Conservation (phyloP, 2,797 vertebrate genomes). For the Lateolabrax maculatus region DNA sequence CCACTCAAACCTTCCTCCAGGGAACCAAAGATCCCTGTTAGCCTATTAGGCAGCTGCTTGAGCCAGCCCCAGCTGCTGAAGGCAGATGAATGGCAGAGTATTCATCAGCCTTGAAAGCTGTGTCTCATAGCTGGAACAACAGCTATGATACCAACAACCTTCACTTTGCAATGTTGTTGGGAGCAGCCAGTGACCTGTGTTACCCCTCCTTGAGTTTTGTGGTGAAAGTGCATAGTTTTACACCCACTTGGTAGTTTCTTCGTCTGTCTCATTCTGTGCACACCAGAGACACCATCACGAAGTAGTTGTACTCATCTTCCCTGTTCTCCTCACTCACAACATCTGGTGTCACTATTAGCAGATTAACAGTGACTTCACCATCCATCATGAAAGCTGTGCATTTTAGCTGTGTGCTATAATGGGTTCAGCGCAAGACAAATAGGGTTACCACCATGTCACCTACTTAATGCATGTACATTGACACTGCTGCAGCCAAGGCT, state of each 20-base stretch:
- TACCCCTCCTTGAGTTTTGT: slow-evolving; percentile 15
- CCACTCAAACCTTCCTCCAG: slow-evolving; percentile 67
- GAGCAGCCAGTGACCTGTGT: slow-evolving; percentile 56
- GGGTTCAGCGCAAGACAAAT: slow-evolving; percentile 59
- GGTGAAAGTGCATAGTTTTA: slow-evolving; percentile 46
- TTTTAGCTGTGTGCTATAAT: slow-evolving; percentile 30
- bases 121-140: slow-evolving; percentile 48
- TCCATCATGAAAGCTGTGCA: slow-evolving; percentile 37
- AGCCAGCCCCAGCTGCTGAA: slow-evolving; percentile 70
- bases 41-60: slow-evolving; percentile 78
- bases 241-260: slow-evolving; percentile 12
- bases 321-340: slow-evolving; percentile 24
- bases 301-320: slow-evolving; percentile 22
- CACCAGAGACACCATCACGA: slow-evolving; percentile 22
- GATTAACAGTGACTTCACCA: slow-evolving; percentile 46
- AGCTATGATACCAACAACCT: slow-evolving; percentile 34
- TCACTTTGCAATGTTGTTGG: slow-evolving; percentile 35
- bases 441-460: slow-evolving; percentile 60
- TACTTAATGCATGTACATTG: slow-evolving; percentile 30
- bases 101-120: slow-evolving; percentile 70
- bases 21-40: slow-evolving; percentile 70
- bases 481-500: slow-evolving; percentile 40
- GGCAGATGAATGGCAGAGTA: slow-evolving; percentile 67
- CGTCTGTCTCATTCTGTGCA: slow-evolving; percentile 4
- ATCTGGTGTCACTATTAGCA: slow-evolving; percentile 57